Evolutionary conservation across 2,113 vertebrate species (phyloP).

Genomic region (Lichenostomus cassidix): DNA sequence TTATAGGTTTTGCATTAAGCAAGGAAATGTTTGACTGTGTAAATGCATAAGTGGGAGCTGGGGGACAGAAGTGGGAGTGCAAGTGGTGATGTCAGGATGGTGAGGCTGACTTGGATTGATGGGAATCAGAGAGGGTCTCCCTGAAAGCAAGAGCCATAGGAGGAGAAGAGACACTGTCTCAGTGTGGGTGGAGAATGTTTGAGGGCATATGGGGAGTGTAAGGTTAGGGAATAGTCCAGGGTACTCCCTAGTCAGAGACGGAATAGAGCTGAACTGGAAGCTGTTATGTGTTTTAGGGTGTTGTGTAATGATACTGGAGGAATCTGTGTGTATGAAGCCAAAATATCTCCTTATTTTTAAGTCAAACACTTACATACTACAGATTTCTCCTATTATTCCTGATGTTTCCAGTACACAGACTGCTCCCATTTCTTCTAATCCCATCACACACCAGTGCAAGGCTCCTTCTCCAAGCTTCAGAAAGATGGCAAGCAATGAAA

Average conservation of each 20-base stretch:
- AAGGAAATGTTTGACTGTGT: background rate
- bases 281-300: background rate
- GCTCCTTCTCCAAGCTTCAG: background rate
- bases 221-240: background rate
- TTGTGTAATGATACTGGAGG: background rate
- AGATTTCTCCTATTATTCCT: background rate
- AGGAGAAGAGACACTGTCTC: background rate
- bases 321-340: background rate
- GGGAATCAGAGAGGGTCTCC: background rate
- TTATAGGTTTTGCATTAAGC: background rate
- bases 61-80: background rate
- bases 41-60: background rate
- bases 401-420: background rate
- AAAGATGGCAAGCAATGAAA: background rate
- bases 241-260: background rate
- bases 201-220: rapidly evolving
- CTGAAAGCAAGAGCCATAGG: background rate
- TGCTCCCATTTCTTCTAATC: background rate
- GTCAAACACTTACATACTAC: background rate
- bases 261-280: background rate
- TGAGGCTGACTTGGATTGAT: background rate
- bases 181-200: background rate
- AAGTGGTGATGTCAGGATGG: background rate
- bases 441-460: background rate
- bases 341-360: background rate